Percentiles rank a stretch among this genome's conserved stretches.
phyloP scores from a whole-genome alignment of 2,113 vertebrate genomes.

The Melozone crissalis region DNA sequence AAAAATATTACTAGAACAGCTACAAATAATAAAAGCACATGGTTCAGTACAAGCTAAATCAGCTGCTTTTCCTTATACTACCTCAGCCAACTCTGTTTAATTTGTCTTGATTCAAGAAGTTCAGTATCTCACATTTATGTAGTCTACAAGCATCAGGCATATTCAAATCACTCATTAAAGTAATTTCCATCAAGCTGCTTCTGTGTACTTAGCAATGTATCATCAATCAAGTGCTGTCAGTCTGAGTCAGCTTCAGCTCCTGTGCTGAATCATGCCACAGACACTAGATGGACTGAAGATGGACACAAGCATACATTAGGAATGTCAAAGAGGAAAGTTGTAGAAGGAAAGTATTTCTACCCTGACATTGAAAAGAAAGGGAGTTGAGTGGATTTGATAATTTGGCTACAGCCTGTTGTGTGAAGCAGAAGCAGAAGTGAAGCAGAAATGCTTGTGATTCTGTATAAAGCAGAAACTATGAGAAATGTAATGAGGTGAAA shows the following conservation, averaged over 20 bases:
- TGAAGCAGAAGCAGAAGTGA: neutral
- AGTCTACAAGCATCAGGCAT: neutral
- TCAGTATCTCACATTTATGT: neutral
- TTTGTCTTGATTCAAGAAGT: neutral
- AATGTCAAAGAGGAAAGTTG: neutral
- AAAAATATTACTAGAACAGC: neutral
- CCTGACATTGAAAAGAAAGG: neutral
- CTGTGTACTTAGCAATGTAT: neutral
- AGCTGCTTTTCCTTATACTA: neutral
- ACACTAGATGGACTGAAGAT: neutral
- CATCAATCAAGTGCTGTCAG: neutral
- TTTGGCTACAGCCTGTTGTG: neutral
- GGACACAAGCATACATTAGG: neutral
- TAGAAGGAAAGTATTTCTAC: neutral
- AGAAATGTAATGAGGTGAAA: neutral
- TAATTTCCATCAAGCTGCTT: neutral
- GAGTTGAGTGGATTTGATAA: neutral
- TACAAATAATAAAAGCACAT: neutral
- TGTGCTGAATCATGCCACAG: neutral
- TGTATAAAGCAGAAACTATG: neutral
- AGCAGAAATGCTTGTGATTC: neutral
- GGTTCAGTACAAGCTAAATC: neutral
- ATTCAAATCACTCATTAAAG: slow-evolving; percentile 27
- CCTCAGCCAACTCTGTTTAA: neutral
- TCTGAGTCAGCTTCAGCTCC: neutral